These are phyloP conservation scores for Hemiscyllium ocellatum DNA, from an alignment of 2,113 vertebrate species.

Conservation along the genomic window DNA sequence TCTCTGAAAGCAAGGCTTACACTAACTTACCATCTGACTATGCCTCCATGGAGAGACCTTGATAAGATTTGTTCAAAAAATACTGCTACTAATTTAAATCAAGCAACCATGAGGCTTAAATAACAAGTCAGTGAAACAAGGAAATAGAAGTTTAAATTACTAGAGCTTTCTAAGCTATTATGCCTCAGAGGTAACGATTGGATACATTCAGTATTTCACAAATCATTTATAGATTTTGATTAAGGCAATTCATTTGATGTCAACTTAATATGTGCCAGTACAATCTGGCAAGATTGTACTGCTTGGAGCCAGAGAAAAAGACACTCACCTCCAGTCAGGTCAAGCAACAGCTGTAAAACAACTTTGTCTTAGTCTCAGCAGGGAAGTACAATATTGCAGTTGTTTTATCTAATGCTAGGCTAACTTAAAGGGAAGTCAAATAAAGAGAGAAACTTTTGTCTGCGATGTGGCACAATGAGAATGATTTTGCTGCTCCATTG, in stretches of 20 bases:
- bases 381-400: neutral
- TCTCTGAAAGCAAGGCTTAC: neutral
- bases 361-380: neutral
- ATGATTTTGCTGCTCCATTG: neutral
- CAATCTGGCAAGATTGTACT: neutral
- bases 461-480: neutral
- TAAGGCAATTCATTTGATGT: neutral
- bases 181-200: neutral
- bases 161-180: neutral
- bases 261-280: neutral
- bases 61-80: neutral
- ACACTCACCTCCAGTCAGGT: neutral
- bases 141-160: neutral
- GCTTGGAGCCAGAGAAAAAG: neutral
- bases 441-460: neutral
- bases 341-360: neutral
- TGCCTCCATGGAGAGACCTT: neutral
- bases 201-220: neutral
- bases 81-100: neutral
- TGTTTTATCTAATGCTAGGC: neutral
- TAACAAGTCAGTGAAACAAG: neutral
- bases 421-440: neutral
- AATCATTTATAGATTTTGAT: neutral
- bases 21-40: neutral
- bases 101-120: neutral